These are phyloP conservation scores for Aphrocallistes beatrix DNA, from an alignment of 37 sponge, comb jelly and placozoan species.

Conservation along the genomic window DNA sequence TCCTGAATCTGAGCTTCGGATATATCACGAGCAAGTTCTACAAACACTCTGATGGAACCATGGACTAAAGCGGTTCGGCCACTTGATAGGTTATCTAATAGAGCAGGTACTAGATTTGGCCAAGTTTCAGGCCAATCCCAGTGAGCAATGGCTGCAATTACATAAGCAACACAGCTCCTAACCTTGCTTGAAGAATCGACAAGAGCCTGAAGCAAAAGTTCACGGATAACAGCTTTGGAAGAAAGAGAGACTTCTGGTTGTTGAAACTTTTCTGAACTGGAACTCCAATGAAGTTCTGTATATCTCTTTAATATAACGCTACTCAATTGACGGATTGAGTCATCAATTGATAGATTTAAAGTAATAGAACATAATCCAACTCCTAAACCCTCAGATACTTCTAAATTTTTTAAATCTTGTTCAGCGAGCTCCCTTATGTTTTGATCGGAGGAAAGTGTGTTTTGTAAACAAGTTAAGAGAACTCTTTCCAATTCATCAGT, in stretches of 20 bases:
- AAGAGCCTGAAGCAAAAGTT: constrained; percentile 33
- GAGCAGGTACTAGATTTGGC: constrained; percentile 44
- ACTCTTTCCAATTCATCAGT: not conserved
- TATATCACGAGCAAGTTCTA: constrained; percentile 27
- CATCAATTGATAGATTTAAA: not conserved
- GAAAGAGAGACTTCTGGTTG: constrained; percentile 27
- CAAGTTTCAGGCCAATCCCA: constrained; percentile 75
- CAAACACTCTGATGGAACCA: constrained; percentile 60
- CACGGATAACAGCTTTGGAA: constrained; percentile 35
- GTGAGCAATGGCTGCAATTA: constrained; percentile 49
- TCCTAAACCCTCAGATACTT: constrained; percentile 26
- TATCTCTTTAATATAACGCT: constrained; percentile 64
- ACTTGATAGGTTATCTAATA: constrained; percentile 29
- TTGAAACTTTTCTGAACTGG: constrained; percentile 30
- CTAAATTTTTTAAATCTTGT: constrained; percentile 4
- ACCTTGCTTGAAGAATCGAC: constrained; percentile 43
- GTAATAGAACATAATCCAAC: constrained; percentile 29
- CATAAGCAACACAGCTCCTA: constrained; percentile 56
- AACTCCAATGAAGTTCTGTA: constrained; percentile 53
- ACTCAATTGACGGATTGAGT: constrained; percentile 33
- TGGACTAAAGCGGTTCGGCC: constrained; percentile 37
- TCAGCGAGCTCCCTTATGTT: not conserved
- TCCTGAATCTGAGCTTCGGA: not conserved
- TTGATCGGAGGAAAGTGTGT: not conserved
- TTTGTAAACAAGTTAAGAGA: not conserved